These are phyloP conservation scores for Drosophila monieri DNA, from an alignment of 2,888 invertebrate genomes.

Conservation along the genomic window DNA sequence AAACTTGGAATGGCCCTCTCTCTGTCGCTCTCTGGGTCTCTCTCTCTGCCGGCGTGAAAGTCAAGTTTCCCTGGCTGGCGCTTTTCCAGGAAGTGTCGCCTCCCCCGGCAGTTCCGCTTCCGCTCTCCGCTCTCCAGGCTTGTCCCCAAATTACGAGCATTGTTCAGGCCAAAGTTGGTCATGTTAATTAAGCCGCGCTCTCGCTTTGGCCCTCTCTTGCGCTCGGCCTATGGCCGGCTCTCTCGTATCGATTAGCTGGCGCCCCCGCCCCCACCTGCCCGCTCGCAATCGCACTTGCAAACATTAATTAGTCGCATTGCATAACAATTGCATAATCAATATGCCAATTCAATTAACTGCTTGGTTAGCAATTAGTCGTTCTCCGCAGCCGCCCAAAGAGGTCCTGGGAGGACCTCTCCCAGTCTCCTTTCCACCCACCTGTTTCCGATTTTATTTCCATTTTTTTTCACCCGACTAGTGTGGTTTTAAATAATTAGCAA, in stretches of 20 bases:
- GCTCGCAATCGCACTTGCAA: conserved; percentile 17
- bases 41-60: conserved; percentile 3
- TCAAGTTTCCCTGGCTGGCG: conserved; percentile 13
- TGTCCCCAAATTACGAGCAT: conserved; percentile 54
- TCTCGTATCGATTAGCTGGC: conserved; percentile 57
- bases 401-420: too few species aligned
- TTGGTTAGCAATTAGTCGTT: conserved; percentile 50
- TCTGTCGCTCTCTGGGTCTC: neutral
- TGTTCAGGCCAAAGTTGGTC: conserved; percentile 59
- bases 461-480: too few species aligned
- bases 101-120: conserved; percentile 7
- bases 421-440: neutral
- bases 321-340: conserved; percentile 77
- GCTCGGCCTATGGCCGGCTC: conserved; percentile 1
- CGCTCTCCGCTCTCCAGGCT: conserved; percentile 10
- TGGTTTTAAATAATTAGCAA: too few species aligned
- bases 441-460: neutral
- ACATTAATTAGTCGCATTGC: conserved; percentile 70
- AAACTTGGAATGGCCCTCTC: conserved; percentile 13
- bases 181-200: conserved; percentile 61
- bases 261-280: neutral
- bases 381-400: conserved; percentile 1
- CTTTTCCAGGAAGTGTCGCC: conserved; percentile 25
- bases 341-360: conserved; percentile 62
- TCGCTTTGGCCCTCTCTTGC: neutral